Evolutionary conservation across 2,113 vertebrate genomes (phyloP).

Genomic region (Odocoileus virginianus): DNA sequence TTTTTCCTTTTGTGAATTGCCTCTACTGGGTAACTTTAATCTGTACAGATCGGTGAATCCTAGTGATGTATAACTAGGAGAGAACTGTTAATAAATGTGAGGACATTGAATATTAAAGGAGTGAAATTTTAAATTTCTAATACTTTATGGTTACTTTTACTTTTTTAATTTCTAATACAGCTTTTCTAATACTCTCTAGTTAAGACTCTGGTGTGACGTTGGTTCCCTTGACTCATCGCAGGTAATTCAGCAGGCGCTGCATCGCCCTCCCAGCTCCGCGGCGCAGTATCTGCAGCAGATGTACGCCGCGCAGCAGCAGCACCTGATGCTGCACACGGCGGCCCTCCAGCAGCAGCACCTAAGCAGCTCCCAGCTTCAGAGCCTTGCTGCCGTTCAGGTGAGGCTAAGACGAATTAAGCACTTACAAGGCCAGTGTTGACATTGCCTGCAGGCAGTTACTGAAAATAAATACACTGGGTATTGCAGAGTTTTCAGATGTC

Average conservation of each 20-base stretch:
- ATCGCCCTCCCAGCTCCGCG: slow-evolving; percentile 92
- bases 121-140: slow-evolving; percentile 2
- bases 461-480: not conserved
- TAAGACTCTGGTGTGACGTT: slow-evolving; percentile 6
- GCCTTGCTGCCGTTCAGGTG: slow-evolving; percentile 91
- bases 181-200: slow-evolving; percentile 17
- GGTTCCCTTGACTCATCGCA: slow-evolving; percentile 75
- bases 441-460: not conserved
- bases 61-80: not conserved
- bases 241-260: slow-evolving; percentile 94
- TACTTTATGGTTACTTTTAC: not conserved
- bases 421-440: not conserved
- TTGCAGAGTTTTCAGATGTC: not conserved
- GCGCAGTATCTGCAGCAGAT: slow-evolving; percentile 97
- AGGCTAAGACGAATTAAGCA: slow-evolving; percentile 45
- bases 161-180: not conserved
- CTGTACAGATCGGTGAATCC: not conserved
- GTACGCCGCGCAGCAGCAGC: slow-evolving; percentile 96
- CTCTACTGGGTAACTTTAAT: not conserved
- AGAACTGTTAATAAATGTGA: not conserved
- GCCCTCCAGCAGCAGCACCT: slow-evolving; percentile 89
- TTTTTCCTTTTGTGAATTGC: not conserved
- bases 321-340: slow-evolving; percentile 93
- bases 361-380: slow-evolving; percentile 89
- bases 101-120: not conserved